Percentiles rank a stretch among this genome's conserved stretches.
These are phyloP conservation scores for Champsocephalus esox DNA, from an alignment of 2,797 vertebrate genomes.

Conservation along the genomic window DNA sequence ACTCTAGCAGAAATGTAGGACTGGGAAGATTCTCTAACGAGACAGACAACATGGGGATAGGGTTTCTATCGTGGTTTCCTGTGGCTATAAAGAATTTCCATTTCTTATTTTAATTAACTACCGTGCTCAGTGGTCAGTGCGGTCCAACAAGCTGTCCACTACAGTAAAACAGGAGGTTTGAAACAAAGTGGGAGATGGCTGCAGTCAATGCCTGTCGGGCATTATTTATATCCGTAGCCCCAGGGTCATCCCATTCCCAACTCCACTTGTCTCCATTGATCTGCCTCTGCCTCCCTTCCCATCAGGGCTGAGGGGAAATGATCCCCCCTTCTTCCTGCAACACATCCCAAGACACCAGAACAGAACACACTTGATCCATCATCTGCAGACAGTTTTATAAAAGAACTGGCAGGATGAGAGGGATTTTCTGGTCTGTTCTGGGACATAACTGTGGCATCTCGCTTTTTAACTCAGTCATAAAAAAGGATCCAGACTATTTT, in stretches of 20 bases:
- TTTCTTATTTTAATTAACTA: conserved; percentile 33
- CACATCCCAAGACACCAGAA: conserved; percentile 62
- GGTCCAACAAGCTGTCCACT: conserved; percentile 7
- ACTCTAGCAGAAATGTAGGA: background rate
- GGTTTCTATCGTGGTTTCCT: conserved; percentile 1
- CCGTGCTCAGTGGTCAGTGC: conserved; percentile 7
- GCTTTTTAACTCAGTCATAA: conserved; percentile 28
- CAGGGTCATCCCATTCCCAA: conserved; percentile 72
- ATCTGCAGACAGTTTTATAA: conserved; percentile 42
- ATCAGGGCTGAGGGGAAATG: conserved; percentile 58
- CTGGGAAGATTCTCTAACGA: background rate
- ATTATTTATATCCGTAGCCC: conserved; percentile 76
- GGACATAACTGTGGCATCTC: conserved; percentile 41
- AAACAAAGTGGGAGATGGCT: conserved; percentile 54
- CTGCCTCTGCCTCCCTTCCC: conserved; percentile 53
- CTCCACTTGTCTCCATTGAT: conserved; percentile 78
- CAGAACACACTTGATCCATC: conserved; percentile 68
- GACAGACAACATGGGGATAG: conserved; percentile 1
- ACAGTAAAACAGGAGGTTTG: conserved; percentile 46
- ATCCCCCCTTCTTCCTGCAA: conserved; percentile 51
- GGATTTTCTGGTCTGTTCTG: conserved; percentile 49
- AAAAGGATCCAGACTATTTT: conserved; percentile 13
- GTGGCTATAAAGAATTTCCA: conserved; percentile 12
- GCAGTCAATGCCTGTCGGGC: conserved; percentile 66
- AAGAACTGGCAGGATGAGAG: conserved; percentile 42